Base-by-base conservation (phyloP, 2,797 vertebrate species). In the Thunnus albacares region DNA sequence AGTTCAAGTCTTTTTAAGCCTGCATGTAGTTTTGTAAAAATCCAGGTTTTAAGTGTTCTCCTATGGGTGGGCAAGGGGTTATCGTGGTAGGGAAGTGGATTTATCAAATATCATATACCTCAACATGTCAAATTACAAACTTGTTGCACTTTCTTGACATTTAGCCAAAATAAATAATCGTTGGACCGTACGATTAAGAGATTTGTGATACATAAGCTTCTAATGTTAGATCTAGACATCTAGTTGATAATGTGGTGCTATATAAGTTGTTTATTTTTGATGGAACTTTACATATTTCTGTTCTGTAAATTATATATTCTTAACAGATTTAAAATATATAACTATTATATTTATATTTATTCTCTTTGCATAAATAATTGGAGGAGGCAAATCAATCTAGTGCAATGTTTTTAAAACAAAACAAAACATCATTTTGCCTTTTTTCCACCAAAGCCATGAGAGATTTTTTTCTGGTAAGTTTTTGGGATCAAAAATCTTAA, bases 141-240 rank as follows among this genome's bases (percentile, higher is more conserved):
- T 73, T 88, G 18, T 91, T 95, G 95, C 94, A 95, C 94, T 95
- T 96, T 96, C 76, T 84, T 86, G 77, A 91, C 73, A 91, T 92
- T 87, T 71, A 84, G 58, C 74, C 88, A 62, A 78, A 90, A 85
- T 83, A 51, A 51, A 41, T 15, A 80, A 87, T 85, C 9, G 14
- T 87, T 63, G 24, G 43, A 75, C 77, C 5, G 9, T 83, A 80
- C 22, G 24, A 82, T 87, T 57, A 45, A 86, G 73, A 85, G 56
- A 90, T 77, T 80, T 53, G 52, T 77, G 71, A 89, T 66, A 45
- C 62, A 93, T 95, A 95, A 95, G 94, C 94, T 95, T 94, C 65
- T 81, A 86, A 73, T 86, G 85, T 88, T 86, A 77, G 75, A 81
- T 86, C 60, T 72, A 72, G 41, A 87, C 30, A 63, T 62, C 57